Evolutionary conservation across 1,140 invertebrate species (phyloP), one percentile per base, ranked within the genome.

Genomic region (Lucilia sericata): DNA sequence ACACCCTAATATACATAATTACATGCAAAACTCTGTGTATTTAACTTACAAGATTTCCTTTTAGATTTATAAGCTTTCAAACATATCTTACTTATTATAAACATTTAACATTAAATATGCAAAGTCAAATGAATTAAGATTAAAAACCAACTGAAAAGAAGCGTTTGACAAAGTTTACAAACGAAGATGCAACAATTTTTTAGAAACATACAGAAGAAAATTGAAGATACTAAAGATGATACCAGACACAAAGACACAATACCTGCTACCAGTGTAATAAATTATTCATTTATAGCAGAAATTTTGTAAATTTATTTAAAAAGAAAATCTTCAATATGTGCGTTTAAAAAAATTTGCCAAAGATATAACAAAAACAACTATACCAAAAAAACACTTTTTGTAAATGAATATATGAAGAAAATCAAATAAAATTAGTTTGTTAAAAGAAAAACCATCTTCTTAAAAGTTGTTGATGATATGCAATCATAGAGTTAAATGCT

Each of bases 231-330:
- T 21, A 21, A 17, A 70, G 65, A 17, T 21, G 65, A 70, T 70
- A 70, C 7, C 42, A 42, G 42, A 42, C 42, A 2, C 42, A 42
- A 21, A 19, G 65, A 25, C n/a, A 60, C 55, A 70, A 25, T 1
- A 70, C 19, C 25, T 30, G 65, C 65, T 70, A 70, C 65, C 19
- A 21, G 65, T 25, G 65, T 25, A 70, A 70, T 70, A 70, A 70
- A 70, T 70, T 70, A 70, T 70, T 70, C 65, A 19, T 21, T 21
- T n/a, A 25, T 70, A 19, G 51, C 13, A 10, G 12, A 70, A 70
- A 21, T 21, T n/a, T 70, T 70, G 21, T 25, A 70, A 70, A 70
- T 70, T 70, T 70, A 21, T 70, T 70, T 70, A 70, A 70, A 70
- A 70, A 60, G 55, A 25, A 70, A 70, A 70, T 70, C 65, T 9